Percentiles rank a stretch among this genome's conserved stretches.
phyloP scores from a whole-genome alignment of 2,113 vertebrate genomes.

The Aphyosemion australe region DNA sequence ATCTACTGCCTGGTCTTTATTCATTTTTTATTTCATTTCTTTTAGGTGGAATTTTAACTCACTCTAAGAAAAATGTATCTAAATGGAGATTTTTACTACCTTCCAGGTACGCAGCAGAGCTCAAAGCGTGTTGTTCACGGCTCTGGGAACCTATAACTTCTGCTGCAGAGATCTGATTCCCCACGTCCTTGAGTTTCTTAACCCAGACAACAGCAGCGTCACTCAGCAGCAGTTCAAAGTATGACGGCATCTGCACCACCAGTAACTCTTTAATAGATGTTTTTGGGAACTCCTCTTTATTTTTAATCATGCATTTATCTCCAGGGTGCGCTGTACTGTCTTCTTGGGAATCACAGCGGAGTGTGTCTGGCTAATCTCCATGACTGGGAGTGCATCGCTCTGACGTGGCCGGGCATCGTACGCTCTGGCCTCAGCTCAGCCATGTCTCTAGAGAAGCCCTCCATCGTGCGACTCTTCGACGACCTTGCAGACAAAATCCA shows the following conservation, averaged over 20 bases:
- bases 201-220: conserved; percentile 83
- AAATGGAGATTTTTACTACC: conserved; percentile 17
- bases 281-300: too few relatives aligned
- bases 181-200: conserved; percentile 88
- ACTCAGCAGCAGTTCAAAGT: conserved; percentile 98
- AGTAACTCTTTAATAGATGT: not conserved
- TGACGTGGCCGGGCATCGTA: conserved; percentile 93
- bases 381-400: conserved; percentile 94
- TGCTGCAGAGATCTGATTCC: conserved; percentile 96
- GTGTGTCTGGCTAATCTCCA: conserved; percentile 94
- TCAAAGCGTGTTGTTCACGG: conserved; percentile 92
- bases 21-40: too few relatives aligned
- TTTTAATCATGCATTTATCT: not conserved
- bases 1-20: not conserved
- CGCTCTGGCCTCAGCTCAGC: conserved; percentile 93
- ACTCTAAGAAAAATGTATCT: not conserved
- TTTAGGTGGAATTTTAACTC: not conserved
- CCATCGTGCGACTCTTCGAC: conserved; percentile 94
- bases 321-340: conserved; percentile 97
- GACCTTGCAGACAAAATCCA: conserved; percentile 97
- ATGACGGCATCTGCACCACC: conserved; percentile 36
- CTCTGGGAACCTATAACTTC: conserved; percentile 94
- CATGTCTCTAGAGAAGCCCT: conserved; percentile 97
- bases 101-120: conserved; percentile 92
- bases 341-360: conserved; percentile 92